Percentiles rank a stretch among this genome's conserved stretches.
These are phyloP conservation scores for Scolopax bukidnonensis DNA, from an alignment of 2,797 vertebrate species.

Conservation along the genomic window DNA sequence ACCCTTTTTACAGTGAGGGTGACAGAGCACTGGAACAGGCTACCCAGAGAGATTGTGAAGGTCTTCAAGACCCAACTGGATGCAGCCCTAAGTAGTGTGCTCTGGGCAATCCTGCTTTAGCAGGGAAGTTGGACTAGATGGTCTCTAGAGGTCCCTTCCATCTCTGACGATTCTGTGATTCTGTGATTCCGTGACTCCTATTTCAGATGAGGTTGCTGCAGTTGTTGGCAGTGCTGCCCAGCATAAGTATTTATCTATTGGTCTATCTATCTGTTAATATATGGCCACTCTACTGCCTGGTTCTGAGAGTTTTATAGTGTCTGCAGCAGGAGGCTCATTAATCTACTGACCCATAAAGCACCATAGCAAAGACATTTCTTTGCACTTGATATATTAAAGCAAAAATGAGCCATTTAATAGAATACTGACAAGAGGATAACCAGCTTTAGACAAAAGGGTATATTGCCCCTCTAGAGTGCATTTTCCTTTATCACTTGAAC, in stretches of 20 bases:
- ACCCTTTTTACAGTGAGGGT: too few species aligned
- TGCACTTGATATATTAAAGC: background rate
- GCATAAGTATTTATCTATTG: slow-evolving; percentile 9
- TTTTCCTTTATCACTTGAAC: background rate
- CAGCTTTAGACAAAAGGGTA: background rate
- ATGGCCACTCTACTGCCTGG: background rate
- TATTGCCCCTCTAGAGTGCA: background rate
- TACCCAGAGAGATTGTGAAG: too few species aligned
- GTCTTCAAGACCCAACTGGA: too few species aligned
- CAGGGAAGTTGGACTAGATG: too few species aligned
- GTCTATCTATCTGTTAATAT: background rate
- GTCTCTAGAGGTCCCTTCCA: too few species aligned
- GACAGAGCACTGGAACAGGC: too few species aligned
- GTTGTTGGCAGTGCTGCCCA: background rate
- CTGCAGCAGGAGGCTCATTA: background rate
- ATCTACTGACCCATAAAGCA: slow-evolving; percentile 30
- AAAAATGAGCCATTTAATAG: background rate
- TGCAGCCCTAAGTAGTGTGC: too few species aligned
- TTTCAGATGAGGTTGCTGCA: background rate
- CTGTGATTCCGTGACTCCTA: rapidly evolving
- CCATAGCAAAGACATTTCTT: slow-evolving; percentile 3
- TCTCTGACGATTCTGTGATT: too few species aligned
- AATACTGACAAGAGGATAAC: background rate
- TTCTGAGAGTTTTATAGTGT: slow-evolving; percentile 7
- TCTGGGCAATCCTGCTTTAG: too few species aligned